Base-by-base conservation (phyloP, 2,113 vertebrate genomes). In the Vulpes ferrilata region DNA sequence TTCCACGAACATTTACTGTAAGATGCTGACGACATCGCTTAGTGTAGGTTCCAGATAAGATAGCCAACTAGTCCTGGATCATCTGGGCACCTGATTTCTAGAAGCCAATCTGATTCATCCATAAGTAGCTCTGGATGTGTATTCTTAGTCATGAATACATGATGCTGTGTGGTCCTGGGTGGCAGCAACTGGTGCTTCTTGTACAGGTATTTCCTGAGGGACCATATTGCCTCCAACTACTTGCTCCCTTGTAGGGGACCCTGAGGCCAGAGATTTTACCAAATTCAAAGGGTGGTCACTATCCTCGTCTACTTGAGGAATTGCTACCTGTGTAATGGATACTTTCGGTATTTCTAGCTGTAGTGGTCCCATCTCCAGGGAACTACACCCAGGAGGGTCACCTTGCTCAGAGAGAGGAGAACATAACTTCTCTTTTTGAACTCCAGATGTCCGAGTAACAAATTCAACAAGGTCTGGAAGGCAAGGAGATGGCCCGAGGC, bases 401-500 rank as follows among this genome's bases (percentile, higher is more conserved):
- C 71, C 38, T 91, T 96, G 95, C 32, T 97, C 98, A 97, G 98
- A 97, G 88, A 98, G 86, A 60, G 6, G 35, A 93, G 97, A 98
- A 97, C 97, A 97, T 82, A 97, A 64, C 92, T 98, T 98, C 25
- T 98, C 98, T 97, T 98, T 98, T 86, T 48, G 96, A 94, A 96
- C 90, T 96, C 86, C 97, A 93, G 98, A 97, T 97, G 98, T 98
- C 93, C 98, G n/a, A 20, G 96, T 51, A 93, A 97, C 96, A 97
- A 98, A 97, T 96, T 97, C 96, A 94, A 98, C 97, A 57, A 98
- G 95, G 27, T 98, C 98, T 51, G 97, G 93, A 97, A 98, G 98
- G 93, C 96, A 98, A 78, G 95, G 97, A 67, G 98, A 95, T 89
- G 98, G 98, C 60, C 93, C 98, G 98, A 84, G 81, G 71, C 85